A percentile compares a stretch with the other conserved stretches of the same genome.
phyloP scores from a whole-genome alignment of 2,797 vertebrate species.

The Manis pentadactyla region DNA sequence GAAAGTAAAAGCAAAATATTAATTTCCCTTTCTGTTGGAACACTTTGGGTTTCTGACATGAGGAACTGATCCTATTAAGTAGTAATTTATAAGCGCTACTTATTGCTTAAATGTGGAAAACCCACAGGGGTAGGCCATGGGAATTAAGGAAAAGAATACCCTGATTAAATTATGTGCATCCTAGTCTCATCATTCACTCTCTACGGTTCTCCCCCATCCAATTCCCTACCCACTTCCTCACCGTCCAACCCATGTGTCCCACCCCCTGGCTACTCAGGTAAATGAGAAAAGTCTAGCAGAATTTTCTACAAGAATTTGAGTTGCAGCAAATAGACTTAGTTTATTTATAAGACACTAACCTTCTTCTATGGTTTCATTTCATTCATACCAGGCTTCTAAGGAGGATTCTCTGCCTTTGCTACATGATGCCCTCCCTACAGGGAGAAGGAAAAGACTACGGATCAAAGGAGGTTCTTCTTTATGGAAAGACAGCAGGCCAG shows the following conservation, averaged over 20 bases:
- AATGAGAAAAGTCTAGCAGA: conserved; percentile 33
- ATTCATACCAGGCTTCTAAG: conserved; percentile 59
- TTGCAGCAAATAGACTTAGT: conserved; percentile 15
- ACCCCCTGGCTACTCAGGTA: neutral
- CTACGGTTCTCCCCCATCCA: neutral
- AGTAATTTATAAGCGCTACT: conserved; percentile 78
- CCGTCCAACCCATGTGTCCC: neutral
- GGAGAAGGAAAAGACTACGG: conserved; percentile 3
- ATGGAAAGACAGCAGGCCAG: conserved; percentile 48
- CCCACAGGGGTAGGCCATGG: conserved; percentile 62
- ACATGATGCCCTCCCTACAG: neutral
- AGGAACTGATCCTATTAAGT: conserved; percentile 77
- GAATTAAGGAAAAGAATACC: conserved; percentile 67
- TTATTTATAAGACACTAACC: conserved; percentile 31
- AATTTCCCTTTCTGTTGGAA: conserved; percentile 83
- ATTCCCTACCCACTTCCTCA: neutral
- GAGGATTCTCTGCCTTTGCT: conserved; percentile 8
- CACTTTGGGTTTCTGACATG: conserved; percentile 79
- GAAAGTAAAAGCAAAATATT: conserved; percentile 83
- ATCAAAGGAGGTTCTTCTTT: conserved; percentile 64
- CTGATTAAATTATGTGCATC: conserved; percentile 49
- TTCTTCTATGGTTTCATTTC: conserved; percentile 22
- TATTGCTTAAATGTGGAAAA: conserved; percentile 81
- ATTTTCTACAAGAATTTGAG: conserved; percentile 46
- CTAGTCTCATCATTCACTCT: conserved; percentile 50